phyloP scores from a whole-genome alignment of 2,113 vertebrate species.

The Zingel zingel region DNA sequence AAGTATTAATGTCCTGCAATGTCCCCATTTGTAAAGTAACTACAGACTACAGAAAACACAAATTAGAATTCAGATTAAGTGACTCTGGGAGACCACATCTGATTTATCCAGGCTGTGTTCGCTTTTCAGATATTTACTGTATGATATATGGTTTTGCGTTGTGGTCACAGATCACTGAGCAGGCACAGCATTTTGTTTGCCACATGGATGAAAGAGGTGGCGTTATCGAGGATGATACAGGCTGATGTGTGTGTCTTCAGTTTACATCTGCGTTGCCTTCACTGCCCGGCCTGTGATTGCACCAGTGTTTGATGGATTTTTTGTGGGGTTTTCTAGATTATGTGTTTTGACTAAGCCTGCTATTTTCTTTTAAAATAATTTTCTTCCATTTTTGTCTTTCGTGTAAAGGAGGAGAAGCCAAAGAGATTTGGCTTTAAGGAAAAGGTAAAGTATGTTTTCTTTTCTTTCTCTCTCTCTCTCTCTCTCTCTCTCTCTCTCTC shows the following conservation, averaged over 20 bases:
- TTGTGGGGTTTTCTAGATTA: neutral
- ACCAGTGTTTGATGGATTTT: constrained; percentile 6
- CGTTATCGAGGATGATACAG: constrained; percentile 5
- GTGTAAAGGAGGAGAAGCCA: constrained; percentile 73
- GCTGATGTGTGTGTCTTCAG: constrained; percentile 15
- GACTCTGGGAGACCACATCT: neutral
- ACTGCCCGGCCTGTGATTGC: constrained; percentile 9
- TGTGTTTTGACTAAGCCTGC: neutral
- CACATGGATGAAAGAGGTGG: constrained; percentile 4
- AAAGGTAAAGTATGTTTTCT: constrained; percentile 62
- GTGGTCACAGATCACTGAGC: neutral
- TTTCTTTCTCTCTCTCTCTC: too few species aligned
- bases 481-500: too few species aligned
- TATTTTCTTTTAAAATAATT: constrained; percentile 1
- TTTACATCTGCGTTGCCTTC: constrained; percentile 41
- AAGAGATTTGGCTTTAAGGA: constrained; percentile 73
- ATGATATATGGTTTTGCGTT: neutral
- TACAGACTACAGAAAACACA: neutral
- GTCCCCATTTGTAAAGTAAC: constrained; percentile 11
- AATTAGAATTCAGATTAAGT: neutral
- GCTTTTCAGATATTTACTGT: neutral
- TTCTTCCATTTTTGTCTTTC: constrained; percentile 11
- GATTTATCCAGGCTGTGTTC: constrained; percentile 30
- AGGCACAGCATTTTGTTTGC: constrained; percentile 7
- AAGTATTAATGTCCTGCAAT: neutral